These are phyloP conservation scores for Heterocephalus glaber DNA, from an alignment of 2,113 vertebrate species.

Conservation along the genomic window DNA sequence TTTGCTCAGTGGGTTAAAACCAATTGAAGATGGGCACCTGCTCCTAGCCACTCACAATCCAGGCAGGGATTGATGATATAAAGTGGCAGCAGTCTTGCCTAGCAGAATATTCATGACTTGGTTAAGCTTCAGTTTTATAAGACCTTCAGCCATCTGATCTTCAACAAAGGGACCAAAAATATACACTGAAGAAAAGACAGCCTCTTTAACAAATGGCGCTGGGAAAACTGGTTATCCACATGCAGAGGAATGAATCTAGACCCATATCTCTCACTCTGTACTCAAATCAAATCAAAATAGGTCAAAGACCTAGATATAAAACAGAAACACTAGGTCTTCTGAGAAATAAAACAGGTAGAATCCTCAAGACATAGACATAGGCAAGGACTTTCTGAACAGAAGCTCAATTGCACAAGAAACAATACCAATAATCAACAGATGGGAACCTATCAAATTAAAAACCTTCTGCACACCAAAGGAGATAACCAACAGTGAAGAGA, in stretches of 20 bases:
- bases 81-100: background rate
- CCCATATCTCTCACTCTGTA: background rate
- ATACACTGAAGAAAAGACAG: background rate
- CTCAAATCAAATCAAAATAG: background rate
- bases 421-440: background rate
- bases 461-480: background rate
- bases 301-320: background rate
- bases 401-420: background rate
- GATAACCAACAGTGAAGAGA: background rate
- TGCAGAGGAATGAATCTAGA: background rate
- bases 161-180: background rate
- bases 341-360: background rate
- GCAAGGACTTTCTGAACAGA: background rate
- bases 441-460: background rate
- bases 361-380: background rate
- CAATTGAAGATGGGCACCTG: conserved; percentile 47
- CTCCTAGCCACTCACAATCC: background rate
- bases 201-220: background rate
- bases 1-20: background rate
- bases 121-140: background rate
- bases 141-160: background rate
- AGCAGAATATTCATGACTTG: conserved; percentile 51
- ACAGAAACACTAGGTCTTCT: background rate
- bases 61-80: background rate
- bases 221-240: background rate